Evolutionary conservation across 1,140 invertebrate species (phyloP), one percentile per base, ranked within the genome.

Genomic region (Lysiphlebus fabarum): DNA sequence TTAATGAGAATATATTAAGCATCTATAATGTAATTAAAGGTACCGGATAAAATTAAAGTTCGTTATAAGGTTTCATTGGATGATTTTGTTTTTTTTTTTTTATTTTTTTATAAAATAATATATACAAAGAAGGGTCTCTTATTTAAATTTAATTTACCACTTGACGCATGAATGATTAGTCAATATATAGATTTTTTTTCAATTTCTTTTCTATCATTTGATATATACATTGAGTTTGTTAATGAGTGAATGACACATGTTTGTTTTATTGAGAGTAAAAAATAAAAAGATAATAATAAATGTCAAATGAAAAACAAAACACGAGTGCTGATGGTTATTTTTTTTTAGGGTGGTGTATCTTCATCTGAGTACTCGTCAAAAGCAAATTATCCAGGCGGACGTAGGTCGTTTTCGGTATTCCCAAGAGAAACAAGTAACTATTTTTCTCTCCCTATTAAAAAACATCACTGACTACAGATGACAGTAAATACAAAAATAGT

Each of bases 1-100:
- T 70, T 74, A 74, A 73, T 68, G 68, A 73, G 67, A 65, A 71
- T 67, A 62, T 67, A 69, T 67, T 65, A 65, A 64, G 47, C 59
- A 57, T 57, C 50, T 59, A 40, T 55, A 63, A 69, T 65, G 64
- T 66, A 61, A 65, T 71, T 68, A 68, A 61, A 33, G 47, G 45
- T 53, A 59, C 73, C 55, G 59, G 72, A 75, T 72, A 58, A 63
- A 71, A 73, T 75, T 71, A 68, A 67, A 64, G 61, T 26, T 67
- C 62, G 64, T 65, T 62, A 68, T 69, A 70, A 72, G 17, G 17
- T 26, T 26, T 26, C 17, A 26, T 26, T 26, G 17, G 17, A 26
- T 26, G 17, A 26, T 26, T 26, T 26, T 26, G 17, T 26, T 26
- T 26, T 26, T 26, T 2, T 26, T 26, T 26, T 26, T 26, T 26